phyloP scores from a whole-genome alignment of 2,888 invertebrate genomes.

The Polymixis lichenea region DNA sequence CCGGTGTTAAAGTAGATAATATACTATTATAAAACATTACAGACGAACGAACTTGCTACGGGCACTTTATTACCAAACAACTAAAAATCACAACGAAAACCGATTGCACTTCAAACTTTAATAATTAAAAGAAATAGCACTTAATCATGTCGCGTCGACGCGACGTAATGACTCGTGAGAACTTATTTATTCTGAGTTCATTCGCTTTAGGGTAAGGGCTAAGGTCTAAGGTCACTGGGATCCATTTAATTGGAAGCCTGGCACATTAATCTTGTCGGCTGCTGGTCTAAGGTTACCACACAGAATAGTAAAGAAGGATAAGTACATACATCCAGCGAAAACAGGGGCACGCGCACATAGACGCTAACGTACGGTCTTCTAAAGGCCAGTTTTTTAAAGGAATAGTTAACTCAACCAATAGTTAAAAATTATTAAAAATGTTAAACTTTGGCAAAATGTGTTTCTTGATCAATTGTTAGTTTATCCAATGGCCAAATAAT shows the following conservation, averaged over 20 bases:
- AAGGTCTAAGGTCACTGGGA: conserved; percentile 37
- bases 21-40: too few relatives aligned
- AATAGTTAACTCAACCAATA: too few relatives aligned
- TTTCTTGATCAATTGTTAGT: too few relatives aligned
- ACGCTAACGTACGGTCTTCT: too few relatives aligned
- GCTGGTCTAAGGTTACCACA: conserved; percentile 3
- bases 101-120: conserved; percentile 40
- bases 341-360: not conserved
- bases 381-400: too few relatives aligned
- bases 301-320: not conserved
- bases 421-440: too few relatives aligned
- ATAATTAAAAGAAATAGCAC: conserved; percentile 49
- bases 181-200: conserved; percentile 53
- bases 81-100: conserved; percentile 1
- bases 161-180: conserved; percentile 35
- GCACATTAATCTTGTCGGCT: conserved; percentile 50
- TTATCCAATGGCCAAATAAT: too few relatives aligned
- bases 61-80: not conserved
- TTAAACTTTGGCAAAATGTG: too few relatives aligned
- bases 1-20: too few relatives aligned
- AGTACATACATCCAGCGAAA: not conserved
- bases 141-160: conserved; percentile 40
- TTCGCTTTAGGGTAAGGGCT: conserved; percentile 26
- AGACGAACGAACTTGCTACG: not conserved
- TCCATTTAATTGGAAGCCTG: conserved; percentile 52